Evolutionary conservation across 2,113 vertebrate species (phyloP).

Genomic region (Leptodactylus fuscus): DNA sequence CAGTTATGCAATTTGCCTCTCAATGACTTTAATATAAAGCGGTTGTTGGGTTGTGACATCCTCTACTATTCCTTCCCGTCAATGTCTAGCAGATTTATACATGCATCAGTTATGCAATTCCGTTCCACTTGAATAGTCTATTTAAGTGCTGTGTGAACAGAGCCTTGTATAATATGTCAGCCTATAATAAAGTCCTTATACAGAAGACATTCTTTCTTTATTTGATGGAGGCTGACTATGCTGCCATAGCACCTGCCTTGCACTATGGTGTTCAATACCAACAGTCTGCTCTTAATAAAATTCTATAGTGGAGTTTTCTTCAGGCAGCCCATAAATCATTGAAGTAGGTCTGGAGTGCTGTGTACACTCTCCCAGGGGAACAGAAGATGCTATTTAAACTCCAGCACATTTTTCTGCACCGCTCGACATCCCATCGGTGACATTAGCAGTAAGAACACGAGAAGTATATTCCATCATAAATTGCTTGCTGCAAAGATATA

Average conservation of each 20-base stretch:
- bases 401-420: not conserved
- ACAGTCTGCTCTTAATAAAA: slow-evolving; percentile 19
- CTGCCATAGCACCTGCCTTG: slow-evolving; percentile 7
- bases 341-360: not conserved
- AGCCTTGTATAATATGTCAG: not conserved
- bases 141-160: not conserved
- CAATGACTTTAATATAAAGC: not conserved
- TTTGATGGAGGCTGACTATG: not conserved
- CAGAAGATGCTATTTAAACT: slow-evolving; percentile 6
- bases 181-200: not conserved
- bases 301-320: slow-evolving; percentile 29
- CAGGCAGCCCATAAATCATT: slow-evolving; percentile 47
- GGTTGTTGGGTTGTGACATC: not conserved
- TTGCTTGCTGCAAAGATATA: slow-evolving; percentile 2
- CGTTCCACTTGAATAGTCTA: not conserved
- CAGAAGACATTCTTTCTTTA: not conserved
- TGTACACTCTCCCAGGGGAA: slow-evolving; percentile 10
- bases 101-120: not conserved
- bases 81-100: not conserved
- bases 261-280: slow-evolving; percentile 15
- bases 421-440: not conserved
- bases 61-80: not conserved
- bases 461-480: not conserved
- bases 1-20: not conserved
- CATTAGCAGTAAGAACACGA: not conserved